Percentiles rank a stretch among this genome's conserved stretches.
These are phyloP conservation scores for Caenorhabditis parvicauda DNA, from an alignment of 2,888 invertebrate species.

Conservation along the genomic window DNA sequence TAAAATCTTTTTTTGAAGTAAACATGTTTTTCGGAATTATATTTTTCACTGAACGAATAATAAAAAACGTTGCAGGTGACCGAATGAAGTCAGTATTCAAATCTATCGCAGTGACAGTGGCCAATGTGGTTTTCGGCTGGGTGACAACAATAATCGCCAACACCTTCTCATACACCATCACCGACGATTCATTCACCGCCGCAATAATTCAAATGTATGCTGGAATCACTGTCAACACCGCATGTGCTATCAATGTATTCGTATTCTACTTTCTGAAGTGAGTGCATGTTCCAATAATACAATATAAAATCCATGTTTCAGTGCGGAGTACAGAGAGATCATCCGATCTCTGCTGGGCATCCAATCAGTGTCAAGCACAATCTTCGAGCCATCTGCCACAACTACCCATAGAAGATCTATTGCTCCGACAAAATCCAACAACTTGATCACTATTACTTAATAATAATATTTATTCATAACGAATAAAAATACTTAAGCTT, in stretches of 20 bases:
- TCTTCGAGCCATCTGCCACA: conserved; percentile 20
- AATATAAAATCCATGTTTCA: conserved; percentile 1
- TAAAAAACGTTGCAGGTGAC: conserved; percentile 7
- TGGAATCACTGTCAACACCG: conserved; percentile 29
- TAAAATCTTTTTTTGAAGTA: no score
- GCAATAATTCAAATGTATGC: conserved; percentile 32
- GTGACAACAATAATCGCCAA: conserved; percentile 23
- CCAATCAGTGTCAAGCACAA: not conserved
- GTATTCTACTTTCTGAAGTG: conserved; percentile 32
- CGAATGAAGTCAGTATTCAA: conserved; percentile 31
- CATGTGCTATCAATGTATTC: conserved; percentile 27
- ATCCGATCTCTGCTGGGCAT: conserved; percentile 17
- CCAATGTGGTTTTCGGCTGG: conserved; percentile 28
- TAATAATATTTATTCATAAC: no score
- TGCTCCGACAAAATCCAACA: no score
- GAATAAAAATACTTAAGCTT: no score
- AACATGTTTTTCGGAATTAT: no score
- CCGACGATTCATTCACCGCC: conserved; percentile 4
- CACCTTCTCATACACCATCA: conserved; percentile 12
- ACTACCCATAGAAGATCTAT: no score
- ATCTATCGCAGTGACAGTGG: conserved; percentile 26
- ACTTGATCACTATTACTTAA: no score
- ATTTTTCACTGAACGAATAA: no score
- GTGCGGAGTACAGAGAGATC: conserved; percentile 19
- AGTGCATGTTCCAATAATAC: conserved; percentile 5